Base-by-base conservation (phyloP, 2,113 vertebrate genomes). In the Crypturellus undulatus region DNA sequence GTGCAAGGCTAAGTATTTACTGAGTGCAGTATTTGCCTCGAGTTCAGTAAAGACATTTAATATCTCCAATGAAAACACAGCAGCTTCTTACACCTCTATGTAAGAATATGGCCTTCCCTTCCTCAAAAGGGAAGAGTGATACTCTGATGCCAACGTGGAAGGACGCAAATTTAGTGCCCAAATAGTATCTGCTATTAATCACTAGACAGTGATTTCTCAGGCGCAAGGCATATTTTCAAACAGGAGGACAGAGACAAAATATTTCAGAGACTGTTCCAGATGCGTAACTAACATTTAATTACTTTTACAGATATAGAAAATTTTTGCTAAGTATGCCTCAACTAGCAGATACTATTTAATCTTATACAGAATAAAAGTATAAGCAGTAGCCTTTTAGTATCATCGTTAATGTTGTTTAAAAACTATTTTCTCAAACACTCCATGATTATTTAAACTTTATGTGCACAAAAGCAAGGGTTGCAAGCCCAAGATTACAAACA, bases 261-360 rank as follows among this genome's bases (percentile, higher is more conserved):
- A 82, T 42, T 54, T 45, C 26, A 77, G 70, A 43, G 42, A 45
- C 20, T 24, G 26, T 16, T 75, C 51, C 88, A 36, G 77, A 59
- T 30, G 82, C 0, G 0, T 3, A 77, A 28, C 49, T 30, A 77
- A 69, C 63, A 56, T 63, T 12, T 56, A 34, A 28, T 34, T 26
- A 51, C 58, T 68, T 87, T 25, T 0, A 1, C 1, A 6, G 4
- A 62, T 36, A 51, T 5, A 52, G 10, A 63, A 85, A 26, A 68
- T 81, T 90, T 93, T 86, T 76, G 15, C 71, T 32, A 81, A 24
- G 47, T 9, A 72, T 49, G 72, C 78, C 43, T 92, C 76, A 93
- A 95, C 77, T 9, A 95, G 82, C 68, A 88, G 64, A 54, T 75
- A 58, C 51, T 91, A 64, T 58, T 92, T 90, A 71, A 86, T 24